Evolutionary conservation across 1,140 invertebrate genomes (phyloP), one percentile per base, ranked within the genome.

Genomic region (Anagrus nilaparvatae): DNA sequence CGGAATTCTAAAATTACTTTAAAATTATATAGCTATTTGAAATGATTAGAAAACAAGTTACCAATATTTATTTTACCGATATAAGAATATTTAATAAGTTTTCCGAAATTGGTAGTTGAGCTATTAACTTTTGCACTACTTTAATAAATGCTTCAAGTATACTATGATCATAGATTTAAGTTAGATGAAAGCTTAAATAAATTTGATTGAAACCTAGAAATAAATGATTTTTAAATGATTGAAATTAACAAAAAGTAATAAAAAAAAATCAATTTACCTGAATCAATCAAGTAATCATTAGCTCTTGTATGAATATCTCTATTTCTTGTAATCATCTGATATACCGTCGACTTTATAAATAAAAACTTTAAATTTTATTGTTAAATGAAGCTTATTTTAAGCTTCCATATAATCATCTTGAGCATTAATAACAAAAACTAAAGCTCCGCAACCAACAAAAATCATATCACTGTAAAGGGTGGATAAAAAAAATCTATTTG

Each of bases 141-240:
- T 99, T 99, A 53, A 92, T 97, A 67, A 99, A 99, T 12, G 96
- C 96, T 75, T 99, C 97, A 73, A 99, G 99, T 69, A 99, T 99
- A 43, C 95, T 98, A 63, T 99, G 96, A 70, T 99, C 97, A 65
- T 99, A 99, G 49, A 99, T 99, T 43, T 92, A 97, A 10, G 97
- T 99, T 28, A 99, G 70, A 67, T 99, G 94, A 71, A 97, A 98
- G 59, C 92, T 91, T 13, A 92, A 65, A 63, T 90, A 84, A 43
- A 92, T 86, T 65, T 88, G 81, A 55, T 90, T 84, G 50, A 72
- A 78, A 29, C 78, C 78, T 77, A 49, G 31, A 69, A 63, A 46
- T 47, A 50, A 49, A 41, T 44, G 46, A 47, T 38, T 44, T 30
- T 48, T 40, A 38, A 41, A 24, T 36, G 25, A 28, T 17, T 12